Percentiles rank a stretch among this genome's conserved stretches.
Evolutionary conservation across 2,797 vertebrate genomes (phyloP).

Genomic region (Sebastes flavidus): DNA sequence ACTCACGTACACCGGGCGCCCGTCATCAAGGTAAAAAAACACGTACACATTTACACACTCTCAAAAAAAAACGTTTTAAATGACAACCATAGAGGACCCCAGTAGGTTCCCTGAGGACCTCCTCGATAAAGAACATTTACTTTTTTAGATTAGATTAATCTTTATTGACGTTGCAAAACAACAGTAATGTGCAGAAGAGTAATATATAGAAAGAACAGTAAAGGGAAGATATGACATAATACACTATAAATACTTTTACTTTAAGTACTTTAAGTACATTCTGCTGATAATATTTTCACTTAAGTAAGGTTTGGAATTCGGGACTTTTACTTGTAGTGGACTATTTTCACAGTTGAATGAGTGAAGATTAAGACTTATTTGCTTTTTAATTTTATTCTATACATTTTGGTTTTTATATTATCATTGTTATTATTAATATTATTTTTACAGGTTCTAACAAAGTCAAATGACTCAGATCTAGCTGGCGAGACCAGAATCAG

Average conservation of each 20-base stretch:
- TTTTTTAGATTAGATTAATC: not conserved
- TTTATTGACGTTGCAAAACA: not conserved
- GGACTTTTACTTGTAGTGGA: too few relatives aligned
- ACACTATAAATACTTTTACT: too few relatives aligned
- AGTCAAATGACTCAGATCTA: too few relatives aligned
- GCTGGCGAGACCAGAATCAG: too few relatives aligned
- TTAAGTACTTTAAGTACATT: too few relatives aligned
- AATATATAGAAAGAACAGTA: not conserved
- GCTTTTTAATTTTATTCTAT: too few relatives aligned
- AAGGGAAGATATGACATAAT: too few relatives aligned
- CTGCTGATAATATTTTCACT: fast-evolving
- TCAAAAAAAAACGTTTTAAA: not conserved
- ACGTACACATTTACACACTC: conserved; percentile 8
- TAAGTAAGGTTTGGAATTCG: too few relatives aligned
- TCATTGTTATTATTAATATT: too few relatives aligned
- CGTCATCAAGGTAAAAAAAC: conserved; percentile 91
- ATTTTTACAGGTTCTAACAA: fast-evolving
- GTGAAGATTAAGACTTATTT: too few relatives aligned
- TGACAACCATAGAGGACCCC: not conserved
- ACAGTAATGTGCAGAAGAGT: fast-evolving
- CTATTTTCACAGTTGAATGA: too few relatives aligned
- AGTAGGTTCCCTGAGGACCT: conserved; percentile 20
- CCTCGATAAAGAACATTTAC: not conserved
- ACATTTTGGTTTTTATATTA: fast-evolving
- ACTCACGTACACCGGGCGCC: conserved; percentile 82